phyloP scores from a whole-genome alignment of 1,140 invertebrate species.

The Marisa cornuarietis region DNA sequence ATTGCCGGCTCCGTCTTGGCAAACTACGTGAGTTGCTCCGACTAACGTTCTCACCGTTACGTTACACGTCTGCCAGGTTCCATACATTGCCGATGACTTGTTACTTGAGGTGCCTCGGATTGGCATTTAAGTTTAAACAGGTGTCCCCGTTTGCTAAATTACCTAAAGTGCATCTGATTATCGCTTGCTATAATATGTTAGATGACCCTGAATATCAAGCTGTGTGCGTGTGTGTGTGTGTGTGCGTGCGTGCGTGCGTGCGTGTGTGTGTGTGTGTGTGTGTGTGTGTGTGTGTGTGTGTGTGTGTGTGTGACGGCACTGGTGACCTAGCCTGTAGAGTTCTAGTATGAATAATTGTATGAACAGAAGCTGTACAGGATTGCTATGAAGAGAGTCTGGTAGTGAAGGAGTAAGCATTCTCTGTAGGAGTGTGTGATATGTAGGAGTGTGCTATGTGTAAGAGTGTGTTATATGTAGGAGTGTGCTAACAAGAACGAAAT shows the following conservation, averaged over 20 bases:
- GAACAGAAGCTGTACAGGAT: too few relatives aligned
- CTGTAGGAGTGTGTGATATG: too few relatives aligned
- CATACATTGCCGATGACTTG: too few relatives aligned
- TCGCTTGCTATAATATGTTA: background rate
- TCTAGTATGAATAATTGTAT: background rate
- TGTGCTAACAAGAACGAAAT: background rate
- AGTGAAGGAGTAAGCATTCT: too few relatives aligned
- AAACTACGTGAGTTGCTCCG: background rate
- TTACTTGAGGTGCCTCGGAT: background rate
- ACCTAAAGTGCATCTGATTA: conserved; percentile 9
- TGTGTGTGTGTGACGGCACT: background rate
- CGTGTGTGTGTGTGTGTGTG: background rate
- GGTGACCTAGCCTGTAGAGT: background rate
- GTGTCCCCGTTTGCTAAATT: background rate
- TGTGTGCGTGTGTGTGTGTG: conserved; percentile 3
- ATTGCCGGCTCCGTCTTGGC: background rate
- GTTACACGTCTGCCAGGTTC: background rate
- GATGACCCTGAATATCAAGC: background rate
- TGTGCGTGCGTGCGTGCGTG: background rate
- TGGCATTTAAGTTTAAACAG: background rate
- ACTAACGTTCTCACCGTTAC: background rate
- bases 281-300: conserved; percentile 7
- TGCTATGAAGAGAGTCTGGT: too few relatives aligned
- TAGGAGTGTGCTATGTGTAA: background rate
- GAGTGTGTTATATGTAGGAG: background rate